A percentile compares a stretch with the other conserved stretches of the same genome.
These are phyloP conservation scores for Zonitis immaculata DNA, from an alignment of 2,888 invertebrate species.

Conservation along the genomic window DNA sequence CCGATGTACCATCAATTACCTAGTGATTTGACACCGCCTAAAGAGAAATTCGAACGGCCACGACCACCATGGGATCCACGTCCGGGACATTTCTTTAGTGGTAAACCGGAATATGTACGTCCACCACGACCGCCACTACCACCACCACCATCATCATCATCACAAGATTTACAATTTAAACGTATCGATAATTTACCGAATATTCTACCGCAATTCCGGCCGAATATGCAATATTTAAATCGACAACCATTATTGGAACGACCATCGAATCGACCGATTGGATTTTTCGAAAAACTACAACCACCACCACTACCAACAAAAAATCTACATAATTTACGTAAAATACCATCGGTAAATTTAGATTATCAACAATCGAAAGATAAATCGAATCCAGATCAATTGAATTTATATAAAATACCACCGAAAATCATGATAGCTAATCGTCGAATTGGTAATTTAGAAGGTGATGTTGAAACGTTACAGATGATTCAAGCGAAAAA, in stretches of 20 bases:
- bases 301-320: slow-evolving; percentile 45
- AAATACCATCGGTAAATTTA: slow-evolving; percentile 46
- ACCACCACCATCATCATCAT: neutral
- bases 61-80: slow-evolving; percentile 51
- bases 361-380: slow-evolving; percentile 17
- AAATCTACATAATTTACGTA: slow-evolving; percentile 49
- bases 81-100: slow-evolving; percentile 47
- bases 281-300: slow-evolving; percentile 47
- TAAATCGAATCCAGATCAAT: slow-evolving; percentile 32
- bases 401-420: slow-evolving; percentile 39
- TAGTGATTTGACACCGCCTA: slow-evolving; percentile 50
- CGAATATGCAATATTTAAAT: slow-evolving; percentile 52
- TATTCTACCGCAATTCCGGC: slow-evolving; percentile 67
- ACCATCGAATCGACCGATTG: slow-evolving; percentile 47
- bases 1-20: slow-evolving; percentile 49
- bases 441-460: slow-evolving; percentile 46
- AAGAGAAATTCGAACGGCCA: slow-evolving; percentile 41
- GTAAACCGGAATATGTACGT: slow-evolving; percentile 46
- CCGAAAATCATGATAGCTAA: slow-evolving; percentile 51
- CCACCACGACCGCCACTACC: slow-evolving; percentile 42
- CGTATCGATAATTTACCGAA: slow-evolving; percentile 55
- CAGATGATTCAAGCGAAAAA: slow-evolving; percentile 64
- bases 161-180: slow-evolving; percentile 43
- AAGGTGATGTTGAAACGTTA: slow-evolving; percentile 58
- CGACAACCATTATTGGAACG: slow-evolving; percentile 46